Base-by-base conservation (phyloP, 2,888 invertebrate genomes). In the Drosophila histrio region DNA sequence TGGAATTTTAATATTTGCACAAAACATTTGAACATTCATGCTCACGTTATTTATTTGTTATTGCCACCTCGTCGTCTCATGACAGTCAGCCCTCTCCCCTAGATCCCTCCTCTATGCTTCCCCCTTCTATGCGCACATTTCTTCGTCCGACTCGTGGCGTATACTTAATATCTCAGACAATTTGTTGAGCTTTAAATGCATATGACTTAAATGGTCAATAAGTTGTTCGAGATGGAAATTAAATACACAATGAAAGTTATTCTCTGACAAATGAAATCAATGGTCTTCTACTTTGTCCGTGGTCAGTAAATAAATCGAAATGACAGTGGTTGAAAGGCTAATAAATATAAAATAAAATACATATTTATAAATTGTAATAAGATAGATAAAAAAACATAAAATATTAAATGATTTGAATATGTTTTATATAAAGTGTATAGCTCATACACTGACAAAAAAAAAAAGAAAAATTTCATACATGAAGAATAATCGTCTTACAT, bases 1-100 rank as follows among this genome's bases (percentile, higher is more conserved):
- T 72, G 32, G 34, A 72, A 60, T 72, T 72, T 65, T 44, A 59
- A 60, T 77, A 60, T 72, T 77, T 72, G 67, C 54, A 46, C 54
- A 77, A 52, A 72, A 77, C 39, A 72, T 63, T 77, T 43, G 26
- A 53, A 43, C 54, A 60, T 41, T 54, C 44, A 34, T 54, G 22
- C 13, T 22, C 17, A 15, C 39, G 49, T 21, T 53, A 53, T 72
- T 64, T 72, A 60, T 74, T 56, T 58, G 49, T 57, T 41, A 30
- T 39, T 66, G 71, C 63, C 74, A 39, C 24, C 38, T 26, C 21
- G 26, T 26, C 21, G 26, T 34, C 13, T 2, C 32, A 13, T 17
- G 28, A 34, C 47, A 34, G 22, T 11, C 6, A 21, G 8, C 7
- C n/a, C 30, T n/a, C 8, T 3, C 8, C 8, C 34, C 2, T n/a